Base-by-base conservation (phyloP, 2,888 invertebrate genomes). In the Salpingus planirostris region DNA sequence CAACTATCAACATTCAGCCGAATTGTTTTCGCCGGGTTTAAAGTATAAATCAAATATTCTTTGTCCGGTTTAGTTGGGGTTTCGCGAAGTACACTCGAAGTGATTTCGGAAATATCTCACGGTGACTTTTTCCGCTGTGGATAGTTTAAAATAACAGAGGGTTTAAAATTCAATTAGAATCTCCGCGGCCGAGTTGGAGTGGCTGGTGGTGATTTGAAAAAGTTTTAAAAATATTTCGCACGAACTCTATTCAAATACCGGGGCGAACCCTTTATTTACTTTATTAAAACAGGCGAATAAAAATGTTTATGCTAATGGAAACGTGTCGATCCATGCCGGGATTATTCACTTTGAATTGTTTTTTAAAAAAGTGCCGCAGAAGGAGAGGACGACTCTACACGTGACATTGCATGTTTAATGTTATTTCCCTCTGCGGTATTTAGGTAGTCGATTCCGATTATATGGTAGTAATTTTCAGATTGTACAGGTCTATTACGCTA, bases 251-350 rank as follows among this genome's bases (percentile, higher is more conserved):
- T n/a, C n/a, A n/a, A n/a, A n/a, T n/a, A n/a, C n/a, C n/a, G n/a
- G n/a, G n/a, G n/a, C n/a, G n/a, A 42, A 31, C 44, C 42, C 40
- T 38, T 38, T 48, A 46, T 51, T 51, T 51, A 43, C 43, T 47
- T 44, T 44, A 45, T 41, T 39, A 43, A 47, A 47, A 37, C 39
- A n/a, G 29, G 33, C 39, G 42, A 39, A 46, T 43, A 43, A 44
- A 49, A 46, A 45, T 47, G 38, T 46, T 43, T 46, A 49, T 47
- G 46, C 47, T 49, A 49, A 49, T 49, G 37, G 42, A 42, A 51
- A 48, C 51, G 51, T 51, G 51, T 51, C 48, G 43, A 49, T 38
- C 36, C 38, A 36, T 34, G 32, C 26, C 24, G 31, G 45, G 47
- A 47, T 51, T 47, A 46, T 36, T 31, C 32, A 37, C 31, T 51